Evolutionary conservation across 1,140 invertebrate genomes (phyloP), one percentile per base, ranked within the genome.

Genomic region (Hycleus phaleratus): DNA sequence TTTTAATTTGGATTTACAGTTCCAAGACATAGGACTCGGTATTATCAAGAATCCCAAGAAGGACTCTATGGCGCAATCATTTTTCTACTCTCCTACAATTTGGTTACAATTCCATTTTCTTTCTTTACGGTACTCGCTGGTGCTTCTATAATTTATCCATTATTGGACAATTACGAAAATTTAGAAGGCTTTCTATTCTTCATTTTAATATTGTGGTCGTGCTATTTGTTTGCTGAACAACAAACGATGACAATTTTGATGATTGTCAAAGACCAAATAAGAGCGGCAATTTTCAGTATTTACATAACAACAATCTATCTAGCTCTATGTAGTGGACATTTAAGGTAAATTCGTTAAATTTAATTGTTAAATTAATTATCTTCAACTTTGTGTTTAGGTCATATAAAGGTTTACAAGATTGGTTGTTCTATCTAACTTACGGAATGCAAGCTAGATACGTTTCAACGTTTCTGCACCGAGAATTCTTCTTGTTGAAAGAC

Each of bases 21-120:
- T 81, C 85, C 87, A 38, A 82, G 81, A 45, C 89, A 90, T 75
- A 78, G 93, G n/a, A 91, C 89, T 32, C 79, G 90, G 25, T 95
- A 93, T 71, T 94, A 93, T 59, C 90, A 94, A 72, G 93, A 95
- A 69, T 85, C 87, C 8, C 81, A 91, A 50, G 89, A 93, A 69
- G 91, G 91, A 1, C 74, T 91, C 0, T 95, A 95, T 69, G 84
- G 86, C 10, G 93, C 92, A 2, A 87, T 90, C 0, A 82, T 91
- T 58, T 85, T 94, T 59, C 75, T 95, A 0, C 75, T 92, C 0
- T 85, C 88, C 0, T 91, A 92, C 69, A 85, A 86, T 49, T 68
- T 93, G 0, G 81, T 90, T 5, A 89, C 85, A 3, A 73, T 95
- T 26, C 90, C 91, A 0, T 83, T 93, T 61, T 90, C 89, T 3